These are phyloP conservation scores for Mizuhopecten yessoensis DNA, from an alignment of 1,140 invertebrate genomes.

Conservation along the genomic window DNA sequence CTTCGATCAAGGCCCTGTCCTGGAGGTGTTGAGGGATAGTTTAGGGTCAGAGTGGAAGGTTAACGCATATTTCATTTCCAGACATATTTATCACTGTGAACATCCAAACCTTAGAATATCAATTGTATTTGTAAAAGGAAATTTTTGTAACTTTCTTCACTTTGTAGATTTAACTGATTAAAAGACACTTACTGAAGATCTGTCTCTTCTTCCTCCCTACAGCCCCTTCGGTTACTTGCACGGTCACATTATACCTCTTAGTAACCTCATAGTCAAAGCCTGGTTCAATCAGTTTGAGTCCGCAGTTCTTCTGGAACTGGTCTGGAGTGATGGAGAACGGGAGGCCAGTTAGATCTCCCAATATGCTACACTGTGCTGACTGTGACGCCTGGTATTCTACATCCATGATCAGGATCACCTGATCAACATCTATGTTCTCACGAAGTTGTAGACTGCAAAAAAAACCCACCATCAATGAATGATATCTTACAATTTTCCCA, in stretches of 20 bases:
- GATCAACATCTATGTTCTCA: not conserved
- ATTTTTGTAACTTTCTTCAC: no score
- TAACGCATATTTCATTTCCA: no score
- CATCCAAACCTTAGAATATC: no score
- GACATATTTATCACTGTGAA: no score
- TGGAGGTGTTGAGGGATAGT: no score
- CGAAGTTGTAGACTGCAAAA: not conserved
- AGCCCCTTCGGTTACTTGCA: conserved; percentile 44
- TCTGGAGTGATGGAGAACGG: conserved; percentile 44
- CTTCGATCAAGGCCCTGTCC: no score
- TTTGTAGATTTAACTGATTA: no score
- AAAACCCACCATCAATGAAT: not conserved
- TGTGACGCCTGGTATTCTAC: conserved; percentile 53
- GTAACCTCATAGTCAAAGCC: conserved; percentile 61
- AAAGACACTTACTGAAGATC: conserved; percentile 49
- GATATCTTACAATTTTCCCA: no score
- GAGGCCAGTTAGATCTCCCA: not conserved
- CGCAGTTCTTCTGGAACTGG: conserved; percentile 58
- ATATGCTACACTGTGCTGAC: conserved; percentile 47
- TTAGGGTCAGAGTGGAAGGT: no score
- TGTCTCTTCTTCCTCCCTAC: conserved; percentile 57
- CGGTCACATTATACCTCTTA: conserved; percentile 59
- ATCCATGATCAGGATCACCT: conserved; percentile 7
- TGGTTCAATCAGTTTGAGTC: conserved; percentile 53
- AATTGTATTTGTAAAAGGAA: no score